Percentiles rank a stretch among this genome's conserved stretches.
These are phyloP conservation scores for Triplophysa rosa DNA, from an alignment of 2,113 vertebrate genomes.

Conservation along the genomic window DNA sequence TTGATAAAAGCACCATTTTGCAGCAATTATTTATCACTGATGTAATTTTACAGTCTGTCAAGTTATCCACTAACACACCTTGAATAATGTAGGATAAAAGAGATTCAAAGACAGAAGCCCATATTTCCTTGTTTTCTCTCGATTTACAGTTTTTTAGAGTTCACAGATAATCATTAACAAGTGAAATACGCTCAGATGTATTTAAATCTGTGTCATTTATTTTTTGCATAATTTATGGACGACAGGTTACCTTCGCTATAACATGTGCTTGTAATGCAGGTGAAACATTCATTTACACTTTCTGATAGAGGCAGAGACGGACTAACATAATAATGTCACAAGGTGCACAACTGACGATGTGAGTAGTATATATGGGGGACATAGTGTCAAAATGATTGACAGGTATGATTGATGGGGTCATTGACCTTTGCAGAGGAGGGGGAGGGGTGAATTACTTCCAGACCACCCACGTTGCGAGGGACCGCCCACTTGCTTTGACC, in stretches of 20 bases:
- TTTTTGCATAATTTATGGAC: constrained; percentile 7
- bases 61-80: constrained; percentile 42
- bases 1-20: constrained; percentile 50
- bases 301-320: too few species aligned
- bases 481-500: too few species aligned
- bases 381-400: too few species aligned
- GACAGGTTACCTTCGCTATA: not conserved
- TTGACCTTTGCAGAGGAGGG: too few species aligned
- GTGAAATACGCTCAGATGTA: constrained; percentile 4
- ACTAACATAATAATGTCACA: too few species aligned
- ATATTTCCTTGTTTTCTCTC: constrained; percentile 24
- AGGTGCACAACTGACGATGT: too few species aligned
- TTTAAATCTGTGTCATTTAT: constrained; percentile 6
- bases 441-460: too few species aligned
- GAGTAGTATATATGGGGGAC: too few species aligned
- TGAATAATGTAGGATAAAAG: constrained; percentile 46
- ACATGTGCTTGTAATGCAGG: constrained; percentile 18
- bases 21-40: constrained; percentile 53
- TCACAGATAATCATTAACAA: constrained; percentile 35
- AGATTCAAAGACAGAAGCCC: constrained; percentile 31
- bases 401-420: too few species aligned
- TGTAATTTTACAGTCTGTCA: constrained; percentile 52
- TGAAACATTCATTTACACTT: not conserved
- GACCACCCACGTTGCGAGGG: too few species aligned
- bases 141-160: constrained; percentile 10